Percentiles rank a stretch among this genome's conserved stretches.
Evolutionary conservation across 2,888 invertebrate genomes (phyloP).

Genomic region (Omphaloscelis lunosa): DNA sequence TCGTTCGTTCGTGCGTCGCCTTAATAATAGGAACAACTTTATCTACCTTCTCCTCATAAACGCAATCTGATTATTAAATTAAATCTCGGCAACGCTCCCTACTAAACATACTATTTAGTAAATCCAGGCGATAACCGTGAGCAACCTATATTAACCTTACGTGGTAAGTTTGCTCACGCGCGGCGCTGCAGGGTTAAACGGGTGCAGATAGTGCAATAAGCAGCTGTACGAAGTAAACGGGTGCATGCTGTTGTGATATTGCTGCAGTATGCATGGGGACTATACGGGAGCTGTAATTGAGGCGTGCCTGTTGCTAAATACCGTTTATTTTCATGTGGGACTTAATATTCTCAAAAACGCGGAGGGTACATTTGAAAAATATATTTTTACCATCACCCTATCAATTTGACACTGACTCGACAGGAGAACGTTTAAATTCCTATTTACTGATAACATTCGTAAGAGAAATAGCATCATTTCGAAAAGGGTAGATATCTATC

Average conservation of each 20-base stretch:
- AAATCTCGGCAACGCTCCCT: neutral
- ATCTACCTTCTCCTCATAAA: neutral
- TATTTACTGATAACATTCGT: neutral
- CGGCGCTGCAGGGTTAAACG: conserved; percentile 89
- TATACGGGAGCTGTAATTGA: conserved; percentile 10
- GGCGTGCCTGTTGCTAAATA: neutral
- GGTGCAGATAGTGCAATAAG: conserved; percentile 52
- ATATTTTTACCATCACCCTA: neutral
- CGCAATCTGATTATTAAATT: neutral
- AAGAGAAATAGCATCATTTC: neutral
- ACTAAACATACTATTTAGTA: conserved; percentile 27
- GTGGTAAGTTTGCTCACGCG: conserved; percentile 18
- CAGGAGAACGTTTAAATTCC: neutral
- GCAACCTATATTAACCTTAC: conserved; percentile 47
- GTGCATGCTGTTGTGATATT: conserved; percentile 40
- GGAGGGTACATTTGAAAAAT: neutral
- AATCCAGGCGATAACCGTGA: conserved; percentile 35
- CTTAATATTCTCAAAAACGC: neutral
- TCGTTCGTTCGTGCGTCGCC: too few relatives aligned
- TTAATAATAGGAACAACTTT: too few relatives aligned
- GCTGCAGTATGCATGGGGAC: conserved; percentile 13
- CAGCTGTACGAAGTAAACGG: conserved; percentile 30
- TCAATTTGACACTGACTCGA: neutral
- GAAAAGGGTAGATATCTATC: neutral
- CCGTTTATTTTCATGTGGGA: neutral